Base-by-base conservation (phyloP, 1,140 invertebrate species). In the Dendrolimus kikuchii region DNA sequence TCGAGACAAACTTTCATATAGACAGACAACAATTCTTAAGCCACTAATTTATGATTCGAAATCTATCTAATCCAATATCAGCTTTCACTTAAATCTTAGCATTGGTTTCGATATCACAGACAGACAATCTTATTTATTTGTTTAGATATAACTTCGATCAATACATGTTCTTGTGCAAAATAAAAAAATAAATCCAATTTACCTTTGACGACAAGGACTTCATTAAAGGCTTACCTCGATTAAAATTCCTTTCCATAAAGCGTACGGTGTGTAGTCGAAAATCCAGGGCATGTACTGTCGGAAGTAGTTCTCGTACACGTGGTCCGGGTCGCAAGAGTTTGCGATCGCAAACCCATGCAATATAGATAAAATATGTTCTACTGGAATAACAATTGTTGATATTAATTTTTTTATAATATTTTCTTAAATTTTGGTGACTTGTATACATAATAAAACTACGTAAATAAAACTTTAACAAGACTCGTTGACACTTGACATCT, bases 241-340 rank as follows among this genome's bases (percentile, higher is more conserved):
- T 42, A 72, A 40, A 43, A 66, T 54, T 8, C 60, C 66, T 44
- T 72, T 72, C 69, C 69, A 72, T 5, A 60, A 40, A 10, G 46
- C 53, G 40, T 57, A 72, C 0, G 51, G 36, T 2, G 64, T 68
- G 48, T 68, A 68, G 8, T 62, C 57, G 42, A 71, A 71, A 5
- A 72, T 66, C 64, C 66, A 69, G 1, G 66, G 64, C 55, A 62
- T 67, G 39, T 56, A 61, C 9, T 60, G 63, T 3, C 53, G 52
- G 37, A 66, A 69, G 39, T 60, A 72, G n/a, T 49, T 62, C 43
- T 71, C 57, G 5, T 46, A 38, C 0, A 63, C 42, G 9, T 68
- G 60, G 7, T 58, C 53, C 5, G 48, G 43, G 9, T 66, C 54
- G 36, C 68, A 71, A 4, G 53, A 49, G 7, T 48, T 61, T 5